Evolutionary conservation across 2,888 invertebrate species (phyloP), one percentile per base, ranked within the genome.

Genomic region (Baccha elongata): DNA sequence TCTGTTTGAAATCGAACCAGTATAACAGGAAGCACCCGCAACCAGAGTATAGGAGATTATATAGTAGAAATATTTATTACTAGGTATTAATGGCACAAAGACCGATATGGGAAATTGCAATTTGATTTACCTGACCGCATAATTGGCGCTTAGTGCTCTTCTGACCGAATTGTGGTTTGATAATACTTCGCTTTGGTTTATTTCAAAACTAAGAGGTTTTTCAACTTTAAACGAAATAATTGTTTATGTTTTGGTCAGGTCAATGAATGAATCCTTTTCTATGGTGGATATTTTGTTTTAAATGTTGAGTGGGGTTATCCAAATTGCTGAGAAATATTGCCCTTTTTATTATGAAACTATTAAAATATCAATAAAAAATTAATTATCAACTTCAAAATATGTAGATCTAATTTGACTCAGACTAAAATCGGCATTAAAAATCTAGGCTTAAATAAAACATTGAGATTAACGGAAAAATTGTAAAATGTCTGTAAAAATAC

Each of bases 121-220:
- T 81, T 81, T 76, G 76, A 81, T 81, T 76, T 81, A 81, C 76
- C 81, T 76, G 71, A 76, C 81, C 76, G 76, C 81, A 81, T 81
- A 81, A 76, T 76, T 81, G 81, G 75, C 81, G 81, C 53, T 75
- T 75, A 76, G 58, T 67, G 40, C 35, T 65, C n/a, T 35, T 65
- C 15, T 48, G 69, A 69, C 50, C 74, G 55, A 74, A 75, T 75
- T 80, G 67, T 46, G 62, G 55, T 50, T 65, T 21, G 64, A 48
- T 55, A 52, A 60, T 72, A 26, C 32, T 68, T 68, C 62, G 46
- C 48, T 62, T 29, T n/a, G 37, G 50, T 42, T 13, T 6, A 52
- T 46, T 42, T 46, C 10, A 7, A 32, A 4, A 62, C 40, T 44
- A 74, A 21, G 68, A 32, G 64, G 80, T 68, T 80, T 69, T 80